Evolutionary conservation across 2,113 vertebrate genomes (phyloP).

Genomic region (Condylura cristata): DNA sequence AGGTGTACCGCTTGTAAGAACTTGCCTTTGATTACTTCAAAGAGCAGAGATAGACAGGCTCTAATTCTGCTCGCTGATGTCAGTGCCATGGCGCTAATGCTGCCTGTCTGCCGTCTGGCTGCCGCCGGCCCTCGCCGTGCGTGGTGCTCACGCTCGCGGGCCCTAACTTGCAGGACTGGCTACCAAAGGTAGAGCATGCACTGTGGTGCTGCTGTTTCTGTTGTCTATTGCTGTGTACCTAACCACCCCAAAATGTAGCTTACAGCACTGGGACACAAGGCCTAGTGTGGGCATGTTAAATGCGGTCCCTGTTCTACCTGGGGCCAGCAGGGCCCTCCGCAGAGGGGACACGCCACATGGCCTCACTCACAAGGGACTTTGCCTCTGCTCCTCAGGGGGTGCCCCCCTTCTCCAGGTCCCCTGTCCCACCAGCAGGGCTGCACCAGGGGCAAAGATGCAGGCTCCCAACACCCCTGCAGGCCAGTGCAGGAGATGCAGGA

Average conservation of each 20-base stretch:
- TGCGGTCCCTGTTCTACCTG: background rate
- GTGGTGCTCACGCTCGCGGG: background rate
- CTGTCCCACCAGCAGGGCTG: background rate
- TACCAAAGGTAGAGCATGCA: accelerated
- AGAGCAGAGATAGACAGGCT: background rate
- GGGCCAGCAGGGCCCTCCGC: background rate
- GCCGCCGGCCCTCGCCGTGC: background rate
- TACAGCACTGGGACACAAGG: no score
- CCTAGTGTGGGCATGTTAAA: no score
- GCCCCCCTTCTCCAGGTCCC: background rate
- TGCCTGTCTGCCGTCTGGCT: accelerated
- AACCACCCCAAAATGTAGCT: background rate
- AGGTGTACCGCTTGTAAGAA: background rate
- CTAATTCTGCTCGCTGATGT: background rate
- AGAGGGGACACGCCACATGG: background rate
- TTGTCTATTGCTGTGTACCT: background rate
- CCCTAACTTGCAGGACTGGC: accelerated
- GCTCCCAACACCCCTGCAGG: background rate
- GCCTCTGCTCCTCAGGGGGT: no score
- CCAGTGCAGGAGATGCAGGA: background rate
- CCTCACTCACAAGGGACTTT: background rate
- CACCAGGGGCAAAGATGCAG: background rate
- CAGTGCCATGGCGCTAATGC: accelerated
- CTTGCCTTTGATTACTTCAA: background rate
- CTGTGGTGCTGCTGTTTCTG: background rate